phyloP scores from a whole-genome alignment of 35 echinoderm and acorn worm genomes.

The Holothuria glaberrima region DNA sequence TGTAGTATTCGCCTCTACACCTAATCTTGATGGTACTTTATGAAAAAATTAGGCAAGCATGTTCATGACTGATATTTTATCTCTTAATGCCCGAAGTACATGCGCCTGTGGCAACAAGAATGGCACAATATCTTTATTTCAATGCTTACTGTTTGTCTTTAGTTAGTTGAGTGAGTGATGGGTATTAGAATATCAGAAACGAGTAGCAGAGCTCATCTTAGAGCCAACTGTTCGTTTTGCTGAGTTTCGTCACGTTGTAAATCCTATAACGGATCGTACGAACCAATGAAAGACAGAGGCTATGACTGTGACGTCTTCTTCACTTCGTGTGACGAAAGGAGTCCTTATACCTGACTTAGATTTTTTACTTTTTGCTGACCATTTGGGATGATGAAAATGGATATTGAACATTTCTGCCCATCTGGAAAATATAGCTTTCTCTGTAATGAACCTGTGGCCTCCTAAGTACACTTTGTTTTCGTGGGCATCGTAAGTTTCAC shows the following conservation, averaged over 20 bases:
- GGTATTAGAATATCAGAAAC: too few species aligned
- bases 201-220: not conserved
- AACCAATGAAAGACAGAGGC: constrained; percentile 61
- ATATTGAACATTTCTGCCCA: constrained; percentile 78
- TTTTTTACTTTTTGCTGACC: constrained; percentile 53
- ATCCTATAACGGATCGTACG: constrained; percentile 48
- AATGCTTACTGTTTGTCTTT: too few species aligned
- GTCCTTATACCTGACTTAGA: constrained; percentile 41
- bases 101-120: too few species aligned
- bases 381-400: constrained; percentile 71
- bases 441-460: constrained; percentile 78
- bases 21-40: too few species aligned
- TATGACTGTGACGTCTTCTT: constrained; percentile 32
- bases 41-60: too few species aligned
- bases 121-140: too few species aligned
- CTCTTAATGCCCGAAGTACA: too few species aligned
- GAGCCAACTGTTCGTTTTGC: not conserved
- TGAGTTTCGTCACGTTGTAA: constrained; percentile 15
- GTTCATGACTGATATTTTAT: too few species aligned
- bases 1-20: too few species aligned
- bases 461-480: constrained; percentile 74
- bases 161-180: too few species aligned
- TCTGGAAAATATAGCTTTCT: constrained; percentile 79
- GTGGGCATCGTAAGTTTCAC: constrained; percentile 83
- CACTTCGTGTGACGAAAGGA: constrained; percentile 62